Percentiles rank a stretch among this genome's conserved stretches.
phyloP scores from a whole-genome alignment of 2,113 vertebrate genomes.

The Heterochromis multidens region DNA sequence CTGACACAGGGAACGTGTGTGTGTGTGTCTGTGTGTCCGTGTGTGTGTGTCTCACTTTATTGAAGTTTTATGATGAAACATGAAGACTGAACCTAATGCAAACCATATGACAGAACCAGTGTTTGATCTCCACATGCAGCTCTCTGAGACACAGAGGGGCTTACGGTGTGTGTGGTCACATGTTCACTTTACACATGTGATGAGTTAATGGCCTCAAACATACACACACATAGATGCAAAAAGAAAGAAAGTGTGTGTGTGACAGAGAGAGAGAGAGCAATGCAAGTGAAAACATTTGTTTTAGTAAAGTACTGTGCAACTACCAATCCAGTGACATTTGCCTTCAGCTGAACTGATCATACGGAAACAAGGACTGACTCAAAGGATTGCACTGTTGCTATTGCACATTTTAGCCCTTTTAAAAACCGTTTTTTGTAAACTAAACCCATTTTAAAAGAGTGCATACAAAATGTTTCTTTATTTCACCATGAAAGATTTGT shows the following conservation, averaged over 20 bases:
- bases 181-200: slow-evolving; percentile 64
- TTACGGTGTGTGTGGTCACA: slow-evolving; percentile 69
- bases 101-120: slow-evolving; percentile 74
- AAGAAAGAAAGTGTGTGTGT: background rate
- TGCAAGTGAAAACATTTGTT: background rate
- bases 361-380: background rate
- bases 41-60: slow-evolving; percentile 71
- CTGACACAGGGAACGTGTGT: slow-evolving; percentile 38
- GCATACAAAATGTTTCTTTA: background rate
- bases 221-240: background rate
- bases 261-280: background rate
- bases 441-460: background rate
- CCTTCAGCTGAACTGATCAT: background rate
- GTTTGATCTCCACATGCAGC: slow-evolving; percentile 67
- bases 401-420: background rate
- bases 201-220: slow-evolving; percentile 50
- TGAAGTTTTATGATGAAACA: slow-evolving; percentile 85
- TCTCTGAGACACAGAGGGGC: slow-evolving; percentile 51
- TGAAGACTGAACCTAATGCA: slow-evolving; percentile 82
- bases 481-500: background rate
- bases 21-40: slow-evolving; percentile 69
- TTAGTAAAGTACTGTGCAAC: background rate
- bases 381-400: background rate
- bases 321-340: background rate
- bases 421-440: background rate